A percentile compares a stretch with the other conserved stretches of the same genome.
Conservation (phyloP, 2,113 vertebrate genomes). For the Hemibagrus wyckioides region DNA sequence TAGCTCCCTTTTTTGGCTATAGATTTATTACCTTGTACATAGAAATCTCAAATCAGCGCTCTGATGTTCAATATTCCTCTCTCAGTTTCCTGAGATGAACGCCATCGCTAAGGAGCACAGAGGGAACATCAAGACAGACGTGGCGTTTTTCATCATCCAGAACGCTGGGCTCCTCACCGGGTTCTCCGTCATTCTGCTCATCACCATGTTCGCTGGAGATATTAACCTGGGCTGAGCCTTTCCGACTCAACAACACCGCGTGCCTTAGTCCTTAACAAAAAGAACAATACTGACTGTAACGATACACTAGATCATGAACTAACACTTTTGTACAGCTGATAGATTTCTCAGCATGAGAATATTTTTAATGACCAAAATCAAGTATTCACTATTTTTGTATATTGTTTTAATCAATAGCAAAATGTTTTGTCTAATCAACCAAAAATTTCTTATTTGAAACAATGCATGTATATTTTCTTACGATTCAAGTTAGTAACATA, state of each 20-base stretch:
- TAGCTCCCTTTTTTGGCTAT: background rate
- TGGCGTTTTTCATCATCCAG: conserved; percentile 91
- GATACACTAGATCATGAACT: conserved; percentile 5
- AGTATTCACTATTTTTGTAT: background rate
- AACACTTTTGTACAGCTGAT: conserved; percentile 4
- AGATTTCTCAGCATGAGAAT: background rate
- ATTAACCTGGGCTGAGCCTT: conserved; percentile 51
- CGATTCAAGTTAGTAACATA: background rate
- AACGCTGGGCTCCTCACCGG: conserved; percentile 89
- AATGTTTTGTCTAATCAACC: background rate
- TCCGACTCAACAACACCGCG: background rate
- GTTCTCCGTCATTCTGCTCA: conserved; percentile 88
- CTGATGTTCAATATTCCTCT: background rate
- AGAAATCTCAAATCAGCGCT: background rate
- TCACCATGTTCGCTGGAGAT: conserved; percentile 82
- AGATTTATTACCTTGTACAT: background rate
- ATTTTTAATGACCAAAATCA: background rate
- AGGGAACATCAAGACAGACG: conserved; percentile 68
- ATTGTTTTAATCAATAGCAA: background rate
- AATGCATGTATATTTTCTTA: background rate
- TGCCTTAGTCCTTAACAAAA: background rate
- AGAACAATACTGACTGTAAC: conserved; percentile 3
- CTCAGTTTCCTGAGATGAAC: conserved; percentile 92
- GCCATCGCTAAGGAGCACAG: conserved; percentile 80
- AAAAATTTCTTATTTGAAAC: background rate